Percentiles rank a stretch among this genome's conserved stretches.
Conservation (phyloP, 1,140 invertebrate genomes). For the Drosophila insularis region DNA sequence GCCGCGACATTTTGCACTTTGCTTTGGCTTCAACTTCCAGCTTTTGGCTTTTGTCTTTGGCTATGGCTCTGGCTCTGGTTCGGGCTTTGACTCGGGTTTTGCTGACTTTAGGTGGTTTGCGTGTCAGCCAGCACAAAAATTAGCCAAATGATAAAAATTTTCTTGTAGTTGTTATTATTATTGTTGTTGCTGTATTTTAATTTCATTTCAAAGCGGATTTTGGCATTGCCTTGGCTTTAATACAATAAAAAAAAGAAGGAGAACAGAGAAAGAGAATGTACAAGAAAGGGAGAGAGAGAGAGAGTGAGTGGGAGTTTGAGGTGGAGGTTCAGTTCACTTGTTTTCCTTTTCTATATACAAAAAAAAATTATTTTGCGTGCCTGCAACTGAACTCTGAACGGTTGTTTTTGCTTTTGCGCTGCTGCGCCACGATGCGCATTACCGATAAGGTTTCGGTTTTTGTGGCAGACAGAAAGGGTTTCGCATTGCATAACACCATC, state of each 20-base stretch:
- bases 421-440: conserved; percentile 58
- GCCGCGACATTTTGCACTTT: conserved; percentile 78
- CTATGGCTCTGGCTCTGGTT: conserved; percentile 23
- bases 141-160: conserved; percentile 66
- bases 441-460: conserved; percentile 52
- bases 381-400: conserved; percentile 44
- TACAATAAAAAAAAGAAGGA: conserved; percentile 13
- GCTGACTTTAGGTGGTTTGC: conserved; percentile 30
- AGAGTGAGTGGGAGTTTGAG: background rate
- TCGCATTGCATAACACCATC: conserved; percentile 64
- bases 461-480: conserved; percentile 39
- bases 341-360: conserved; percentile 19
- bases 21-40: conserved; percentile 38
- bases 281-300: background rate
- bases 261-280: background rate
- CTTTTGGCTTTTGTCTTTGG: conserved; percentile 34
- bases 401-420: conserved; percentile 17
- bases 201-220: conserved; percentile 75
- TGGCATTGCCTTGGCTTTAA: conserved; percentile 51
- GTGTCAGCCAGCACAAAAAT: conserved; percentile 56
- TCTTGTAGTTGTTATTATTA: background rate
- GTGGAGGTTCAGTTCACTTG: conserved; percentile 42
- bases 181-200: conserved; percentile 55
- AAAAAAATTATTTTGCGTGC: conserved; percentile 65
- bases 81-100: background rate